A percentile compares a stretch with the other conserved stretches of the same genome.
Conservation (phyloP, 2,888 invertebrate species). For the Acrobasis suavella region DNA sequence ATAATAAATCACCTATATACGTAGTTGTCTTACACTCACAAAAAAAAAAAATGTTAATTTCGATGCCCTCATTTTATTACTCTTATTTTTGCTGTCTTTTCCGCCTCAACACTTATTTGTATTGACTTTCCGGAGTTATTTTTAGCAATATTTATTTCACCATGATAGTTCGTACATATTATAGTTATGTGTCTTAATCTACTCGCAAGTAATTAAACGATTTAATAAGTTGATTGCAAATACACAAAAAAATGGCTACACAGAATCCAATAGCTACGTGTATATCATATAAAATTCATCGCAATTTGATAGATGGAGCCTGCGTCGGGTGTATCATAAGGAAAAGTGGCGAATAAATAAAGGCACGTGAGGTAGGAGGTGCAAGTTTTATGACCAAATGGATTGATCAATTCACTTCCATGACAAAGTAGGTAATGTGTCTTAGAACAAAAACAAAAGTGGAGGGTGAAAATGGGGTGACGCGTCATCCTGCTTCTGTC, state of each 20-base stretch:
- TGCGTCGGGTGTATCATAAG: constrained; percentile 18
- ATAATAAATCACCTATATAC: no score
- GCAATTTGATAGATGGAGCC: constrained; percentile 22
- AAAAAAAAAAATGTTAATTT: no score
- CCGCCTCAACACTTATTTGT: no score
- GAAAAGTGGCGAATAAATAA: constrained; percentile 21
- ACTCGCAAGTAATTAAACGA: background rate
- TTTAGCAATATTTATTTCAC: no score
- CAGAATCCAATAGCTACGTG: background rate
- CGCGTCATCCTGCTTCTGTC: background rate
- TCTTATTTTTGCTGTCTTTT: no score
- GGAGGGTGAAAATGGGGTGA: background rate
- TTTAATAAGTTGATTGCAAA: constrained; percentile 16
- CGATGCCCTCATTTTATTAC: no score
- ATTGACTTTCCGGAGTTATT: no score
- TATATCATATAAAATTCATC: constrained; percentile 25
- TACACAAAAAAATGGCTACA: background rate
- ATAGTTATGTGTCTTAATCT: no score
- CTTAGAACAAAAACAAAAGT: constrained; percentile 2
- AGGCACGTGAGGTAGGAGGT: constrained; percentile 6
- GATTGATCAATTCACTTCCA: constrained; percentile 18
- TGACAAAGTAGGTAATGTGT: constrained; percentile 17
- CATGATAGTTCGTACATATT: no score
- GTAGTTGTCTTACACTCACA: no score
- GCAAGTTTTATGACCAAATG: constrained; percentile 19